Percentiles rank a stretch among this genome's conserved stretches.
phyloP scores from a whole-genome alignment of 1,140 invertebrate species.

The Stegodyphus dumicola region DNA sequence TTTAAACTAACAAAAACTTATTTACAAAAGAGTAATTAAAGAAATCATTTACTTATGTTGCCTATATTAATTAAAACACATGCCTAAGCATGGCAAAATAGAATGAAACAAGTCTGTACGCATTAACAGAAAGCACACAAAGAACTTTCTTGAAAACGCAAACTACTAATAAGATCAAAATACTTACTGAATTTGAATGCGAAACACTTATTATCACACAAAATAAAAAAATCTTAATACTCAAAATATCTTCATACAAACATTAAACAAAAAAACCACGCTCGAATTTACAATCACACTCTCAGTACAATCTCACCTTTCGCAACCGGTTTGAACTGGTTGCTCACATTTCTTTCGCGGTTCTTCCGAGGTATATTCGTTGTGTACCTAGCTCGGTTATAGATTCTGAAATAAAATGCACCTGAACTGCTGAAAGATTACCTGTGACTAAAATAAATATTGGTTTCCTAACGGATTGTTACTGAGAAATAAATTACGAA shows the following conservation, averaged over 20 bases:
- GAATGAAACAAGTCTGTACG: not conserved
- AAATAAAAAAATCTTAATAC: too few species aligned
- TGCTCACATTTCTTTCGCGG: slow-evolving; percentile 58
- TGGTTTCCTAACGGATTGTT: too few species aligned
- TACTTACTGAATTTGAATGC: not conserved
- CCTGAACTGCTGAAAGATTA: not conserved
- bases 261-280: slow-evolving; percentile 44
- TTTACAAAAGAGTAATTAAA: not conserved
- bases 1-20: not conserved
- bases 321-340: slow-evolving; percentile 60
- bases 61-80: not conserved
- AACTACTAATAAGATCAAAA: not conserved
- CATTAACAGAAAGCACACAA: slow-evolving; percentile 1
- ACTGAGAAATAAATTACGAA: too few species aligned
- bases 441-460: not conserved
- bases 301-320: slow-evolving; percentile 40
- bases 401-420: not conserved
- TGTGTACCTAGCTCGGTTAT: not conserved
- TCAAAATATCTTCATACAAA: not conserved
- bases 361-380: slow-evolving; percentile 5
- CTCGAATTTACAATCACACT: slow-evolving; percentile 54
- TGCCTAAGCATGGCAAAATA: not conserved
- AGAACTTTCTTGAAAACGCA: not conserved
- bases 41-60: not conserved
- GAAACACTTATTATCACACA: not conserved